Percentiles rank a stretch among this genome's conserved stretches.
Conservation (phyloP, 30 jellyfish, hydroid and myxozoan genomes). For the Rhopilema esculentum region DNA sequence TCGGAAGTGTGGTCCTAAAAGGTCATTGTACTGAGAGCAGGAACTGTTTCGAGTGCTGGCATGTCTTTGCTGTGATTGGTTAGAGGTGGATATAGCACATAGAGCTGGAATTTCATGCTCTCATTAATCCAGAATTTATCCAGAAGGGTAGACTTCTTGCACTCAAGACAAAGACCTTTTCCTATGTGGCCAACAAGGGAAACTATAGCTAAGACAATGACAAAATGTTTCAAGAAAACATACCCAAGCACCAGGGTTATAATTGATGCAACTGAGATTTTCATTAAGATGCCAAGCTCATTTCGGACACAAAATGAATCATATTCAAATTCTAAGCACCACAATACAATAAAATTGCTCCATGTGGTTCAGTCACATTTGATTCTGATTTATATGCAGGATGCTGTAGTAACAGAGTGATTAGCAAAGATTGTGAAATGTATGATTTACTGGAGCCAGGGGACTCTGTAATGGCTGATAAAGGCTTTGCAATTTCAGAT, state of each 20-base stretch:
- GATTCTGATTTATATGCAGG: slow-evolving; percentile 77
- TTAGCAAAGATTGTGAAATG: slow-evolving; percentile 41
- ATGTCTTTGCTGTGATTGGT: slow-evolving; percentile 35
- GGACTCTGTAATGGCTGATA: slow-evolving; percentile 82
- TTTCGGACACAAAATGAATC: slow-evolving; percentile 68
- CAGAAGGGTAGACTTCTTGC: slow-evolving; percentile 55
- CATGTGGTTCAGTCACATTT: slow-evolving; percentile 62
- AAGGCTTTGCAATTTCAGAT: slow-evolving; percentile 58
- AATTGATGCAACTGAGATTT: slow-evolving; percentile 70
- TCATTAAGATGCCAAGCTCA: slow-evolving; percentile 72
- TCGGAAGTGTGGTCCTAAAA: slow-evolving; percentile 39
- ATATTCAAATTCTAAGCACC: slow-evolving; percentile 60
- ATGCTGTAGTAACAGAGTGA: slow-evolving; percentile 38
- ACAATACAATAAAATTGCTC: slow-evolving; percentile 84
- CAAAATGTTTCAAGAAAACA: slow-evolving; percentile 41
- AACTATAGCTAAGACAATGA: slow-evolving; percentile 50
- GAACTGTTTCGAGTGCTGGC: slow-evolving; percentile 59
- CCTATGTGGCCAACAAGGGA: slow-evolving; percentile 63
- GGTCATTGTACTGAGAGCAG: slow-evolving; percentile 42
- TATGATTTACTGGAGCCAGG: slow-evolving; percentile 35
- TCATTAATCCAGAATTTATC: slow-evolving; percentile 21
- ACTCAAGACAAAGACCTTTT: slow-evolving; percentile 18
- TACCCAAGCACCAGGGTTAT: slow-evolving; percentile 65
- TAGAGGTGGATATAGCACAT: slow-evolving; percentile 48
- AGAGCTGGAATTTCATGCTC: slow-evolving; percentile 33